These are phyloP conservation scores for Cromileptes altivelis DNA, from an alignment of 2,113 vertebrate species.

Conservation along the genomic window DNA sequence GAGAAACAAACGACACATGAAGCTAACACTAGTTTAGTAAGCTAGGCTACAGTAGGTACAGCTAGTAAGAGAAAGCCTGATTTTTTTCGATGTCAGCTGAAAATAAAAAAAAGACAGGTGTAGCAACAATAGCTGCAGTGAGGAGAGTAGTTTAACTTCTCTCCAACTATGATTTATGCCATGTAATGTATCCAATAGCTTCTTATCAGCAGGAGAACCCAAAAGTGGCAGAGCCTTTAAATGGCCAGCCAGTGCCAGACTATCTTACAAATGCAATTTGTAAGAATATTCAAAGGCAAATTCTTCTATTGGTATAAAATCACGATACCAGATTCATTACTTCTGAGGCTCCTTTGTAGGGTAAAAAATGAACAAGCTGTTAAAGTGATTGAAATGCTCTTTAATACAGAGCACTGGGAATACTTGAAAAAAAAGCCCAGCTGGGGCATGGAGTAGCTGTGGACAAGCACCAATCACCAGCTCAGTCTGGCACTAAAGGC, in stretches of 20 bases:
- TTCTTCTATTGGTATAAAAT: not conserved
- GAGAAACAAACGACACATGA: not conserved
- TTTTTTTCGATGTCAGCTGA: not conserved
- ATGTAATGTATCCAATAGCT: not conserved
- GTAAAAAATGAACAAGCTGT: not conserved
- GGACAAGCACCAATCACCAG: constrained; percentile 63
- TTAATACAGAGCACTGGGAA: constrained; percentile 39
- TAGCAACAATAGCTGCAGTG: not conserved
- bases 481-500: constrained; percentile 42
- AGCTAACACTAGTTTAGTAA: not conserved
- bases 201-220: not conserved
- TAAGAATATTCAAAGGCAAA: not conserved
- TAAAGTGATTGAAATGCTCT: constrained; percentile 15
- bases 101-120: not conserved
- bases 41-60: not conserved
- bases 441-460: constrained; percentile 34
- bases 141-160: not conserved
- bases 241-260: not conserved
- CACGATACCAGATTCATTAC: not conserved
- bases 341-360: constrained; percentile 1
- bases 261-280: not conserved
- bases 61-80: no score
- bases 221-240: not conserved
- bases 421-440: constrained; percentile 41
- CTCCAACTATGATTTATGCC: not conserved